Conservation (phyloP, 2,888 invertebrate species). For the Chydorus sphaericus region DNA sequence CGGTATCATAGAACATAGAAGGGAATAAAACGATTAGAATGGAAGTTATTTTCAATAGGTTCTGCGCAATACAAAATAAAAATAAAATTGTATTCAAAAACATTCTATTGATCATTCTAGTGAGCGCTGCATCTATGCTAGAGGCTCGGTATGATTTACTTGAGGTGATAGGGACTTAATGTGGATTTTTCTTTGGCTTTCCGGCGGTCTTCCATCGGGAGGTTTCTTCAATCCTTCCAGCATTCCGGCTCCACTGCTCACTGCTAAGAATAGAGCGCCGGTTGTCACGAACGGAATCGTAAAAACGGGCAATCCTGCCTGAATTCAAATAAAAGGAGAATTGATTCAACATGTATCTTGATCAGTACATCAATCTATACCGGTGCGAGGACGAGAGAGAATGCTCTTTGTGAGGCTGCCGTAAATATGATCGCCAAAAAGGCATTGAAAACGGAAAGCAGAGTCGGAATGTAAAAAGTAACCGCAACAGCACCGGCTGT, state of each 20-base stretch:
- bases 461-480: constrained; percentile 29
- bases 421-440: neutral
- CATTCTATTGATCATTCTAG: too few species aligned
- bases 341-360: neutral
- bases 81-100: too few species aligned
- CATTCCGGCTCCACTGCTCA: neutral
- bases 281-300: constrained; percentile 1
- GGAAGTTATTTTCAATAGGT: too few species aligned
- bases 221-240: neutral
- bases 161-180: too few species aligned
- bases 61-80: too few species aligned
- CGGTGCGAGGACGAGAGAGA: constrained; percentile 1
- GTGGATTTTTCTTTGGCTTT: too few species aligned
- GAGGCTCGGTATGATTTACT: too few species aligned
- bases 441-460: constrained; percentile 18
- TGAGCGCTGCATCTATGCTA: too few species aligned
- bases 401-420: constrained; percentile 5
- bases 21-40: too few species aligned
- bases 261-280: neutral
- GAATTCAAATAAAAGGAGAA: neutral
- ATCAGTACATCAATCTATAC: neutral
- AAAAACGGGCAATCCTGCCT: neutral
- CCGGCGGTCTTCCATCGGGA: neutral
- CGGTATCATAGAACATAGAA: too few species aligned
- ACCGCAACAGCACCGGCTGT: constrained; percentile 30